These are phyloP conservation scores for Beris morrisii DNA, from an alignment of 2,888 invertebrate species.

Conservation along the genomic window DNA sequence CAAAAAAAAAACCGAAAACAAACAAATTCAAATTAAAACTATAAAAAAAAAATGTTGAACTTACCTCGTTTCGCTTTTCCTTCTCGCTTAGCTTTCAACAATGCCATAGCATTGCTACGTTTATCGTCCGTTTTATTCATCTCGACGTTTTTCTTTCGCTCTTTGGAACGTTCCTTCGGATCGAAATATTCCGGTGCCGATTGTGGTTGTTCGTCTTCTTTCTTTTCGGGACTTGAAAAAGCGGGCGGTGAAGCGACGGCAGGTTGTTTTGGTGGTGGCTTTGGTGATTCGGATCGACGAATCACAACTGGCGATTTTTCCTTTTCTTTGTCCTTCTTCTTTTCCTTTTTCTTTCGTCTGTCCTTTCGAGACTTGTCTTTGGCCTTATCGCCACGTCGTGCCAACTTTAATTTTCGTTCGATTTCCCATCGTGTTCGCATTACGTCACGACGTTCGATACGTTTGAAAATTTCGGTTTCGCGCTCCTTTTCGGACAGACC, in stretches of 20 bases:
- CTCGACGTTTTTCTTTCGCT: slow-evolving; percentile 88
- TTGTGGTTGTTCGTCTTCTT: slow-evolving; percentile 38
- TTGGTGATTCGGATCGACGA: slow-evolving; percentile 35
- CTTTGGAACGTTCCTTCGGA: slow-evolving; percentile 76
- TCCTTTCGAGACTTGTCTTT: slow-evolving; percentile 58
- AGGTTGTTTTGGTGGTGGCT: slow-evolving; percentile 28
- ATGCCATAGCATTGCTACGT: slow-evolving; percentile 90
- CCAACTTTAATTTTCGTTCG: slow-evolving; percentile 86
- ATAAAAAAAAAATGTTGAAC: slow-evolving; percentile 8
- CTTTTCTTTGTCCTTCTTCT: slow-evolving; percentile 55
- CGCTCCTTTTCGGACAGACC: slow-evolving; percentile 95
- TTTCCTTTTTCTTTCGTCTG: slow-evolving; percentile 60
- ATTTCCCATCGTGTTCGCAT: slow-evolving; percentile 96
- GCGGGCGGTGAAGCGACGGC: slow-evolving; percentile 22
- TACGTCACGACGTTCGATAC: slow-evolving; percentile 91
- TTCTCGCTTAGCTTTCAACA: slow-evolving; percentile 85
- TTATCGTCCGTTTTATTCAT: slow-evolving; percentile 83
- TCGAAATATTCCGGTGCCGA: slow-evolving; percentile 58
- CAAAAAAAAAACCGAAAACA: neutral
- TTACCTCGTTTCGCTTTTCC: slow-evolving; percentile 77
- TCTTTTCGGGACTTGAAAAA: slow-evolving; percentile 39
- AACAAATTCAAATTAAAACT: neutral
- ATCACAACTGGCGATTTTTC: slow-evolving; percentile 36
- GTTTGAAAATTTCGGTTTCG: slow-evolving; percentile 95
- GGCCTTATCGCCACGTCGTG: slow-evolving; percentile 73